phyloP scores from a whole-genome alignment of 2,888 invertebrate genomes.

The Tachina lurida region DNA sequence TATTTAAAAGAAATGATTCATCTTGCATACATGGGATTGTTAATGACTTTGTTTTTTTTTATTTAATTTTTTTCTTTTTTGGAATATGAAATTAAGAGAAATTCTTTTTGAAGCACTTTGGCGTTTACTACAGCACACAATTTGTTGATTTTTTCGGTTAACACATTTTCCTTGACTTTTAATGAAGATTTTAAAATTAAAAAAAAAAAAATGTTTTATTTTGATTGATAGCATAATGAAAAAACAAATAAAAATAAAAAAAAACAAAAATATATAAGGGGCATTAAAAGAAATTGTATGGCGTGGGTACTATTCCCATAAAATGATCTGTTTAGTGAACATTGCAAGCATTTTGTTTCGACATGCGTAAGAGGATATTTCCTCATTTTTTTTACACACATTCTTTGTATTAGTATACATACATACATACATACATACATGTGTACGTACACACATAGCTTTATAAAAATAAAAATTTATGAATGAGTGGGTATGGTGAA shows the following conservation, averaged over 20 bases:
- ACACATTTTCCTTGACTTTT: conserved; percentile 3
- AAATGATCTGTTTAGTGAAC: too few relatives aligned
- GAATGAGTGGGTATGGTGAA: too few relatives aligned
- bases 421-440: too few relatives aligned
- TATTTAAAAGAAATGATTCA: background rate
- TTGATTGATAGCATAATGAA: background rate
- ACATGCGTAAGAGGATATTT: too few relatives aligned
- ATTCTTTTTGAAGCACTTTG: background rate
- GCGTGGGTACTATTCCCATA: background rate
- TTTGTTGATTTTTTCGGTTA: conserved; percentile 1
- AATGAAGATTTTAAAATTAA: background rate
- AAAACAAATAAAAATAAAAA: background rate
- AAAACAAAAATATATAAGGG: background rate
- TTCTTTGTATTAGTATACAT: too few relatives aligned
- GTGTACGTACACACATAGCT: too few relatives aligned
- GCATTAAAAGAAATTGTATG: background rate
- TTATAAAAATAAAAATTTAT: too few relatives aligned
- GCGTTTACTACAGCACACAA: background rate
- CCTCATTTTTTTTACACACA: too few relatives aligned
- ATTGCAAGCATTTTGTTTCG: too few relatives aligned
- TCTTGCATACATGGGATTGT: background rate
- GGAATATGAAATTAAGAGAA: conserved; percentile 6
- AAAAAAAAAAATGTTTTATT: background rate
- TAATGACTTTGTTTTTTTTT: background rate
- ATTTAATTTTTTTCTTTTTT: background rate